Conservation (phyloP, 2,797 vertebrate species). For the Lepilemur ruficaudatus region DNA sequence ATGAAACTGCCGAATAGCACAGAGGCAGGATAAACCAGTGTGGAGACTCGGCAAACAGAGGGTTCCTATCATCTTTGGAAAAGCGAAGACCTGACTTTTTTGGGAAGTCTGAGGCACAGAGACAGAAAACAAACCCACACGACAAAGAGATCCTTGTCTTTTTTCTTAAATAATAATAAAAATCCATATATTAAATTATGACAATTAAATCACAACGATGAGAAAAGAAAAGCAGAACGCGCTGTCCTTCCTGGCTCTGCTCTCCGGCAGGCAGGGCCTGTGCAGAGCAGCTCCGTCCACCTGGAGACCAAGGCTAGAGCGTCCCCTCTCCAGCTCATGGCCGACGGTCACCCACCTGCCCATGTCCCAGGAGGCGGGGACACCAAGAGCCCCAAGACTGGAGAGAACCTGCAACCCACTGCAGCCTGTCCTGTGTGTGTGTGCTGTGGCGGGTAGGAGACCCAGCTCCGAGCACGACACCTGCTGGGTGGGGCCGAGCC, state of each 20-base stretch:
- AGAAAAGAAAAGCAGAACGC: background rate
- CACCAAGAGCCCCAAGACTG: background rate
- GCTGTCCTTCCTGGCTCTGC: constrained; percentile 40
- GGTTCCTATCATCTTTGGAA: constrained; percentile 69
- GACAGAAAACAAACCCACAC: constrained; percentile 73
- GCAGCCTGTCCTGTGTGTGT: background rate
- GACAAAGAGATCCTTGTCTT: constrained; percentile 54
- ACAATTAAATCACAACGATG: constrained; percentile 75
- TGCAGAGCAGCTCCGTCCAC: background rate
- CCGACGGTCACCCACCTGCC: background rate
- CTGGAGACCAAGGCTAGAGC: background rate
- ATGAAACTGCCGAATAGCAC: constrained; percentile 85
- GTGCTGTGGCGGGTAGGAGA: too few species aligned
- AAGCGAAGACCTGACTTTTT: constrained; percentile 75
- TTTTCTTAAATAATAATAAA: constrained; percentile 78
- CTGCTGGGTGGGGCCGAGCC: background rate
- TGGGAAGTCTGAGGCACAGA: constrained; percentile 70
- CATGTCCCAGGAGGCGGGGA: background rate
- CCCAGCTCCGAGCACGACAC: background rate
- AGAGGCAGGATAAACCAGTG: constrained; percentile 78
- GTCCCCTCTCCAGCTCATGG: background rate
- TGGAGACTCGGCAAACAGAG: constrained; percentile 74
- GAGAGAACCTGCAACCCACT: background rate
- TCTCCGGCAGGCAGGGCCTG: background rate
- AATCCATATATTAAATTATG: constrained; percentile 71